These are phyloP conservation scores for Lateolabrax maculatus DNA, from an alignment of 2,797 vertebrate species.

Conservation along the genomic window DNA sequence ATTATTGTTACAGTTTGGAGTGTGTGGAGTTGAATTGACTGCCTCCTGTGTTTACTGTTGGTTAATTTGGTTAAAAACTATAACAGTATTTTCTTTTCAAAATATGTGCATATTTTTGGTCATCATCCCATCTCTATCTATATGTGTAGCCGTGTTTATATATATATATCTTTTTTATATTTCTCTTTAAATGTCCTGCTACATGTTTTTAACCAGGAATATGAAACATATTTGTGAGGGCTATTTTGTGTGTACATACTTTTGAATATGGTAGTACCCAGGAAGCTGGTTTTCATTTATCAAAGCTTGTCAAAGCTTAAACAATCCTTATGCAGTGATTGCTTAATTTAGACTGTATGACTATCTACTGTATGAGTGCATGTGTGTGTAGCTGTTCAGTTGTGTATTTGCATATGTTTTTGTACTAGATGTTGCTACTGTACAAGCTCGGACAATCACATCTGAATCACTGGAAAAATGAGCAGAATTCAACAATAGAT, in stretches of 20 bases:
- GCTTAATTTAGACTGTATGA: slow-evolving; percentile 2
- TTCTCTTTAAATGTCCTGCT: neutral
- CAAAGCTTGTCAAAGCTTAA: neutral
- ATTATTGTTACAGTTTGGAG: neutral
- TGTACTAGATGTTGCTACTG: neutral
- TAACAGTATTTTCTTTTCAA: neutral
- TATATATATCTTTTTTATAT: neutral
- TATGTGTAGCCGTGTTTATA: neutral
- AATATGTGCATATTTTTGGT: neutral
- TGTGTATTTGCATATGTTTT: neutral
- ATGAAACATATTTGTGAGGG: neutral
- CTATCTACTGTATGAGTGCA: neutral
- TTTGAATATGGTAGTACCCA: neutral
- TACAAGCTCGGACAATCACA: neutral
- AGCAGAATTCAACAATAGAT: slow-evolving; percentile 7
- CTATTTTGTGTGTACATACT: slow-evolving; percentile 3
- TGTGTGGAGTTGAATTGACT: neutral
- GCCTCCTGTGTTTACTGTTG: neutral
- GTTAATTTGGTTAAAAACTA: neutral
- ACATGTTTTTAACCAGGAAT: neutral
- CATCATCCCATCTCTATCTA: neutral
- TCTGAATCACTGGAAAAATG: neutral
- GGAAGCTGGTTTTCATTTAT: slow-evolving; percentile 4
- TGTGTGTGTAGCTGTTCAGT: slow-evolving; percentile 1
- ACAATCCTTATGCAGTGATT: neutral